phyloP scores from a whole-genome alignment of 35 echinoderm and acorn worm genomes.

The Lytechinus variegatus region DNA sequence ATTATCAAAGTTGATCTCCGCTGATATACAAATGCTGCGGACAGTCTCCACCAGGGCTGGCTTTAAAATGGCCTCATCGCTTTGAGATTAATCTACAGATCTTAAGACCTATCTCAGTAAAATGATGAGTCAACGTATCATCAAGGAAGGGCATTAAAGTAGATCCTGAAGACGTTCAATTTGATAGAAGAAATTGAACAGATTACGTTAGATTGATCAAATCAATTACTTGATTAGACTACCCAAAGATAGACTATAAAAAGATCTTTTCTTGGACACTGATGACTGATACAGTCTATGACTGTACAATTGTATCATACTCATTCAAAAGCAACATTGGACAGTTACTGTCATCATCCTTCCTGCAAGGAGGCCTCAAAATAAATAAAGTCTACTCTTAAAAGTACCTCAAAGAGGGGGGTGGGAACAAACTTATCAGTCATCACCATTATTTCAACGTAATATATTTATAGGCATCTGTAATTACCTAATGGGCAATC shows the following conservation, averaged over 20 bases:
- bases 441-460: too few relatives aligned
- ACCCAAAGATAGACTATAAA: neutral
- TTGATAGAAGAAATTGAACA: slow-evolving; percentile 5
- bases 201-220: slow-evolving; percentile 5
- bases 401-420: too few relatives aligned
- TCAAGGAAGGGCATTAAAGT: neutral
- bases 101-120: neutral
- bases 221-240: slow-evolving; percentile 20
- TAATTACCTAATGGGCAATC: too few relatives aligned
- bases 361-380: neutral
- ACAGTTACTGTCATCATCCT: neutral
- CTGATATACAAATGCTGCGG: neutral
- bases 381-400: too few relatives aligned
- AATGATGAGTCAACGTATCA: neutral
- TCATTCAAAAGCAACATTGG: neutral
- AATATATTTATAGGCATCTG: too few relatives aligned
- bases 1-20: neutral
- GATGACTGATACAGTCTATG: neutral
- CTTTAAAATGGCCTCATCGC: neutral
- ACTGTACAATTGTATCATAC: neutral
- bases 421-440: too few relatives aligned
- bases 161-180: neutral
- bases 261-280: neutral
- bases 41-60: neutral
- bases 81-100: neutral